phyloP scores from a whole-genome alignment of 2,113 vertebrate species.

The Bubo bubo region DNA sequence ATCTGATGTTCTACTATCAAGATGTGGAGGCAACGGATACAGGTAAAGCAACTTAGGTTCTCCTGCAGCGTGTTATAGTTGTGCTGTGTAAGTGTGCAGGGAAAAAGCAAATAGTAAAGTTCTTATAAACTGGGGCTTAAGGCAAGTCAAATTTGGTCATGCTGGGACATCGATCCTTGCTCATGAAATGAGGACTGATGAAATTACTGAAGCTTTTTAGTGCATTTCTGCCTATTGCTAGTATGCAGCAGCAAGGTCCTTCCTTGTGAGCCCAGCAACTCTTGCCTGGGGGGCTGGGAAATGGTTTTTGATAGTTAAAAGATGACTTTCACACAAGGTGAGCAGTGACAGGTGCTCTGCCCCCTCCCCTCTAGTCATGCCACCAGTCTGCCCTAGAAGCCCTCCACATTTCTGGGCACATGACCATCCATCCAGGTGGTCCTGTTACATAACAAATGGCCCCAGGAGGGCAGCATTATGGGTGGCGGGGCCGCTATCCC shows the following conservation, averaged over 20 bases:
- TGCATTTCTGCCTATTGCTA: neutral
- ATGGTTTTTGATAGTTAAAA: neutral
- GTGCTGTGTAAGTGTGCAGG: neutral
- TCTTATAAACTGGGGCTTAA: neutral
- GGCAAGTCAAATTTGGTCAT: neutral
- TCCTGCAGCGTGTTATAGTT: neutral
- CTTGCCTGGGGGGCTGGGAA: neutral
- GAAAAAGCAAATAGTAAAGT: neutral
- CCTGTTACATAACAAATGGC: neutral
- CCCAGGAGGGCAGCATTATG: neutral
- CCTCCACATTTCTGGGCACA: neutral
- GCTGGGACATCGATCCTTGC: neutral
- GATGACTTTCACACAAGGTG: neutral
- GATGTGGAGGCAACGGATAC: slow-evolving; percentile 78
- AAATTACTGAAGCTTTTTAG: neutral
- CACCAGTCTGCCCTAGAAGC: neutral
- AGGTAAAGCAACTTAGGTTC: slow-evolving; percentile 71
- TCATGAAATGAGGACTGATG: neutral
- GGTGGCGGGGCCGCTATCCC: neutral
- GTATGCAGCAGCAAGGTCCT: neutral
- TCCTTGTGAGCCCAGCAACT: neutral
- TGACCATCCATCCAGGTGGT: neutral
- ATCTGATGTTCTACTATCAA: slow-evolving; percentile 93
- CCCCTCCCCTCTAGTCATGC: rapidly evolving
- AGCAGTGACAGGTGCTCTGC: neutral